Evolutionary conservation across 2,113 vertebrate genomes (phyloP), one percentile per base, ranked within the genome.

Genomic region (Sphyrna mokarran): DNA sequence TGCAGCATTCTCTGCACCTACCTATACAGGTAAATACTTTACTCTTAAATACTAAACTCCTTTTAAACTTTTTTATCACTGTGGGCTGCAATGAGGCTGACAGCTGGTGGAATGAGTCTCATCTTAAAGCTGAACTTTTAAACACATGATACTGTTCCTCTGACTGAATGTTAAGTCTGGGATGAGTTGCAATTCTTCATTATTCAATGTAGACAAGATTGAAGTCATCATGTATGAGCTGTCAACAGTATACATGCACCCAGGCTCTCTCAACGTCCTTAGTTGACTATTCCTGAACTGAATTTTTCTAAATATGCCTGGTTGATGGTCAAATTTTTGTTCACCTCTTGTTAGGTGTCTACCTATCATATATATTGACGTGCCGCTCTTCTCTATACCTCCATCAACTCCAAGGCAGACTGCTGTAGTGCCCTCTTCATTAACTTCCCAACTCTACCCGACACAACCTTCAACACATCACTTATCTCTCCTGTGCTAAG

Each of bases 1-100:
- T 99, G 37, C 99, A 99, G 96, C 99, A 99, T 97, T 99, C 99
- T 96, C 98, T 99, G 96, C 99, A 99, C 96, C 98, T 99, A 96
- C 98, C 99, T 33, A 99, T 99, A 97, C 98, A 98, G 98, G 99
- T 98, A 97, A 85, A 13, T 10, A 22, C 14, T 91, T 91, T 10
- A 66, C 33, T 93, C 29, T 3, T 66, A 66, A 93, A 66, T 37
- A 66, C 9, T 90, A 20, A 70, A 20, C 40, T 0, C n/a, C 37
- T 40, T 37, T 70, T 70, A 48, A 70, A 76, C 23, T 11, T 69
- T 26, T 68, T 69, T 43, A 69, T 22, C 40, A 6, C 72, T 72
- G 9, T 48, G 37, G 72, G 14, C 37, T 68, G n/a, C n/a, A 80
- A 13, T 37, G 13, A n/a, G 37, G 3, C 37, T 80, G 78, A 37